phyloP scores from a whole-genome alignment of 1,140 invertebrate species.

The Gonioctena quinquepunctata region DNA sequence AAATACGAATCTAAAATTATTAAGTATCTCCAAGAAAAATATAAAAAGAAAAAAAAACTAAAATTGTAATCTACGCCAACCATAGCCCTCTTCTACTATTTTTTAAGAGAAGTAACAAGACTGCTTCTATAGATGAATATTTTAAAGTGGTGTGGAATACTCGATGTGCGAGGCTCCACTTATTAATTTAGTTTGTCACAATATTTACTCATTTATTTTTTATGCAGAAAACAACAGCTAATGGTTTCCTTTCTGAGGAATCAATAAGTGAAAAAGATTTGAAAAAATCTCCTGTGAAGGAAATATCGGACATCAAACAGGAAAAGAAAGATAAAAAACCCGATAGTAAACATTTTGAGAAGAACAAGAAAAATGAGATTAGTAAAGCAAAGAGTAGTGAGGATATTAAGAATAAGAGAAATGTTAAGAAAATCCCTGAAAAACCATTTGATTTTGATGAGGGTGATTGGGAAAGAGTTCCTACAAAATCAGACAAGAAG shows the following conservation, averaged over 20 bases:
- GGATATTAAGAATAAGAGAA: slow-evolving; percentile 61
- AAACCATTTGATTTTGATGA: slow-evolving; percentile 76
- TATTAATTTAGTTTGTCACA: too few species aligned
- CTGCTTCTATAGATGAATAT: too few species aligned
- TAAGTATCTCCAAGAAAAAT: too few species aligned
- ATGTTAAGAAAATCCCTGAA: slow-evolving; percentile 60
- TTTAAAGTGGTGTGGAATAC: too few species aligned
- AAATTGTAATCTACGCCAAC: too few species aligned
- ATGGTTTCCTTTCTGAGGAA: slow-evolving; percentile 54
- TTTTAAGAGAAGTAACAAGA: too few species aligned
- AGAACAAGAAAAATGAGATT: slow-evolving; percentile 55
- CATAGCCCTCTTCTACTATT: too few species aligned
- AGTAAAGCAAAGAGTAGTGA: slow-evolving; percentile 57
- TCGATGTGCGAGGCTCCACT: too few species aligned
- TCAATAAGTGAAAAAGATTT: slow-evolving; percentile 57
- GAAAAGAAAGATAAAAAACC: slow-evolving; percentile 54
- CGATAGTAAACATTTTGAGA: slow-evolving; percentile 24
- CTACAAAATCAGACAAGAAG: slow-evolving; percentile 69
- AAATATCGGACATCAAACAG: slow-evolving; percentile 58
- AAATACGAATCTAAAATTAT: too few species aligned
- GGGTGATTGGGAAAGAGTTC: slow-evolving; percentile 74
- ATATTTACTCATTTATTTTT: too few species aligned
- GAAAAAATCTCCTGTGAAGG: slow-evolving; percentile 56
- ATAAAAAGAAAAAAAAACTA: too few species aligned
- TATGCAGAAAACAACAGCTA: slow-evolving; percentile 57